These are phyloP conservation scores for Salminus brasiliensis DNA, from an alignment of 2,113 vertebrate genomes.

Conservation along the genomic window DNA sequence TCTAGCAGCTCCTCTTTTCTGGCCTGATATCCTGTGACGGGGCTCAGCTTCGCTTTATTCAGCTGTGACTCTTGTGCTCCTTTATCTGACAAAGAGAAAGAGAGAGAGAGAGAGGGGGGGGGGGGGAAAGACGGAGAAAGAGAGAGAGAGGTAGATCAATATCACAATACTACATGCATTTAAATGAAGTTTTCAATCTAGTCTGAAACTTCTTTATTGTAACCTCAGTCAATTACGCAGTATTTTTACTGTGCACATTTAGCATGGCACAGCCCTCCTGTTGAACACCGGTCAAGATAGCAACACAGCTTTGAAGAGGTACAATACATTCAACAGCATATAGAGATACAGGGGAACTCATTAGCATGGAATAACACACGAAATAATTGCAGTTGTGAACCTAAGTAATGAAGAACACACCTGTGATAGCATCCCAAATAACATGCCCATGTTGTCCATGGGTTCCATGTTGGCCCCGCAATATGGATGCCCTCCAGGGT, in stretches of 20 bases:
- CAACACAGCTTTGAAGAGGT: not conserved
- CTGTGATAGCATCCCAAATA: too few species aligned
- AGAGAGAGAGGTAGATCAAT: constrained; percentile 23
- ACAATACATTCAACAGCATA: not conserved
- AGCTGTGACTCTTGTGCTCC: constrained; percentile 52
- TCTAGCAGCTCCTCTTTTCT: constrained; percentile 56
- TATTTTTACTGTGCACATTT: not conserved
- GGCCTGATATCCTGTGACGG: constrained; percentile 52
- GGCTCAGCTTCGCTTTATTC: constrained; percentile 62
- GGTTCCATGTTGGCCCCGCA: too few species aligned
- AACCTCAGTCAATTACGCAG: constrained; percentile 19
- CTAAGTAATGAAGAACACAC: too few species aligned
- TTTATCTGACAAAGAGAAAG: constrained; percentile 65
- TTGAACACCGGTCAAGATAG: constrained; percentile 15
- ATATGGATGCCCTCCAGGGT: too few species aligned
- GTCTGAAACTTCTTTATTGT: constrained; percentile 9
- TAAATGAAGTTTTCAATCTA: constrained; percentile 32
- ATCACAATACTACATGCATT: constrained; percentile 42
- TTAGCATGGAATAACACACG: not conserved
- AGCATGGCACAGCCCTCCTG: not conserved
- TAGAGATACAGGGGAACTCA: not conserved
- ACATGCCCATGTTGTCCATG: too few species aligned
- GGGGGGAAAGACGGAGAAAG: constrained; percentile 20
- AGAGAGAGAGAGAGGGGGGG: constrained; percentile 32
- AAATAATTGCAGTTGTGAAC: not conserved